These are phyloP conservation scores for Carassius auratus DNA, from an alignment of 2,113 vertebrate genomes.

Conservation along the genomic window DNA sequence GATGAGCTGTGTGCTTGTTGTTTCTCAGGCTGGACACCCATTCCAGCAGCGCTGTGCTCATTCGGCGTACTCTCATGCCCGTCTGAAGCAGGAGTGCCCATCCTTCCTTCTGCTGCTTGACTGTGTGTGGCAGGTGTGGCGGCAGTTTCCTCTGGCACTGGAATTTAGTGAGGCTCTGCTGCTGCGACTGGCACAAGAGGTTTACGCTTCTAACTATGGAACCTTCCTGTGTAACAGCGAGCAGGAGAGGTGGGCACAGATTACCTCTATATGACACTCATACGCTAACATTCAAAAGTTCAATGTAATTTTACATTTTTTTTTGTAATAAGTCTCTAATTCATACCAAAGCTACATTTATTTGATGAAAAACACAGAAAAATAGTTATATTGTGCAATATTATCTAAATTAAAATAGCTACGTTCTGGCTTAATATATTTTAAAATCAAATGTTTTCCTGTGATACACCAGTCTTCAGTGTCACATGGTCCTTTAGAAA, in stretches of 20 bases:
- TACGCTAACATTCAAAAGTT: background rate
- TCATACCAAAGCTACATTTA: background rate
- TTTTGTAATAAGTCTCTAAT: background rate
- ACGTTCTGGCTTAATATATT: too few relatives aligned
- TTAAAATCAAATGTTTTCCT: too few relatives aligned
- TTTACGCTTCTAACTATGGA: conserved; percentile 83
- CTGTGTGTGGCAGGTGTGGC: conserved; percentile 85
- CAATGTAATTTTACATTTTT: background rate
- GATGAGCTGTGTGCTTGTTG: background rate
- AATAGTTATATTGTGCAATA: too few relatives aligned
- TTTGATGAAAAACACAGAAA: too few relatives aligned
- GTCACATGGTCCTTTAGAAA: background rate
- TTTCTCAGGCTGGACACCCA: conserved; percentile 81
- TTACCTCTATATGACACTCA: background rate
- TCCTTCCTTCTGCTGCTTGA: conserved; percentile 87
- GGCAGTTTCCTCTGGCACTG: conserved; percentile 84
- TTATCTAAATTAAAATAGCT: too few relatives aligned
- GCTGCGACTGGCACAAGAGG: conserved; percentile 79
- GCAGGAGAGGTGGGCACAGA: conserved; percentile 75
- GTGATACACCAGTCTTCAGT: too few relatives aligned
- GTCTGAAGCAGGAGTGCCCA: conserved; percentile 81
- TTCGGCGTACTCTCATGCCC: conserved; percentile 78
- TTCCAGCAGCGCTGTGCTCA: conserved; percentile 83
- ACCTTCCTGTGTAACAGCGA: conserved; percentile 87
- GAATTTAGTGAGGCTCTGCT: conserved; percentile 84